Percentiles rank a stretch among this genome's conserved stretches.
Conservation (phyloP, 2,113 vertebrate genomes). For the Macquaria ambigua region DNA sequence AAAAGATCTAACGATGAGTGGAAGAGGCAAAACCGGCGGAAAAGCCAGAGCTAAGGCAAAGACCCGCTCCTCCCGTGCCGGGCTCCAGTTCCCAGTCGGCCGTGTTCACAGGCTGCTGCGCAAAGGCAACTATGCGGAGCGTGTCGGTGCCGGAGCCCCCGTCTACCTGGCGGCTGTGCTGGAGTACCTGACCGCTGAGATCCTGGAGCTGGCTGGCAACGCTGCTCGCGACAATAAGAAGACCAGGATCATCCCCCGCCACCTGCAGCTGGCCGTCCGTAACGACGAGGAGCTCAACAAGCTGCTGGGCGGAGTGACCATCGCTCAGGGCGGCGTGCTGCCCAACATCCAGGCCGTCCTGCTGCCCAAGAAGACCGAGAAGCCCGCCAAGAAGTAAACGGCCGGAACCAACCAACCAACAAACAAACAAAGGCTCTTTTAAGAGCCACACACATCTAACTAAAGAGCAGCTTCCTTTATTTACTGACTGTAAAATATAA, state of each 20-base stretch:
- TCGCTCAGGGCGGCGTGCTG: conserved; percentile 52
- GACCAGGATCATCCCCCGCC: conserved; percentile 33
- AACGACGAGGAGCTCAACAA: conserved; percentile 58
- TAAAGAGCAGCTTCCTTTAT: too few relatives aligned
- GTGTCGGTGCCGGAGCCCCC: conserved; percentile 25
- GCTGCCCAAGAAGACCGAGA: conserved; percentile 20
- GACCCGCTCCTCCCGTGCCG: conserved; percentile 38
- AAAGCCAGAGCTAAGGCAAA: conserved; percentile 17
- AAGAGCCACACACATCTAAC: too few relatives aligned
- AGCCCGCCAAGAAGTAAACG: conserved; percentile 7
- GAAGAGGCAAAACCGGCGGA: neutral
- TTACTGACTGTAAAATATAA: too few relatives aligned
- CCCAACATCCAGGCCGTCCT: conserved; percentile 56
- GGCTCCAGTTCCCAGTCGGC: conserved; percentile 47
- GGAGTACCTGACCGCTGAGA: conserved; percentile 44
- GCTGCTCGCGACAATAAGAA: conserved; percentile 51
- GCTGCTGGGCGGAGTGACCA: conserved; percentile 45
- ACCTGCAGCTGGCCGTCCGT: conserved; percentile 49
- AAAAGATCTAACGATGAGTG: too few relatives aligned
- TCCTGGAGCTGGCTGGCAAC: conserved; percentile 44
- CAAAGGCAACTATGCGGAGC: conserved; percentile 33
- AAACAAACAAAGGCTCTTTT: too few relatives aligned
- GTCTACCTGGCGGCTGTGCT: conserved; percentile 20
- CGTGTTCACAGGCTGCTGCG: conserved; percentile 58
- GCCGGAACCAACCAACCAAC: too few relatives aligned